phyloP scores from a whole-genome alignment of 2,797 vertebrate species.

The Trachops cirrhosus region DNA sequence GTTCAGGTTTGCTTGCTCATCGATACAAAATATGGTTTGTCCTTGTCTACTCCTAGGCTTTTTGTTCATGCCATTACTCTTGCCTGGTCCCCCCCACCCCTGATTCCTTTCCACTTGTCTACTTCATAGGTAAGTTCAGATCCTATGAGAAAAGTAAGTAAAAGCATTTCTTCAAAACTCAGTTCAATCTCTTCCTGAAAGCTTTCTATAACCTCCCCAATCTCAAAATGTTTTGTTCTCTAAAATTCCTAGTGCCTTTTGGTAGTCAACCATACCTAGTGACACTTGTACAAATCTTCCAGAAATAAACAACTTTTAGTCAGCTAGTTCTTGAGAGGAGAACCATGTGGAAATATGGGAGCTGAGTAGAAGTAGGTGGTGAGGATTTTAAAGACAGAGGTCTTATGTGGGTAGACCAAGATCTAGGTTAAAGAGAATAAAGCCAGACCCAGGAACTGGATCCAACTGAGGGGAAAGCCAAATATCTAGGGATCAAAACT shows the following conservation, averaged over 20 bases:
- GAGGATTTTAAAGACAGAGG: not conserved
- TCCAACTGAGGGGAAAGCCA: not conserved
- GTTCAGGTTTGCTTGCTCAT: not conserved
- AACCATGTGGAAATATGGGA: not conserved
- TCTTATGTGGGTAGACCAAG: not conserved
- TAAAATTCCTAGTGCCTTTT: not conserved
- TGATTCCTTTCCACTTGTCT: not conserved
- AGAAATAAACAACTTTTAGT: conserved; percentile 36
- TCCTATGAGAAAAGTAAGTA: not conserved
- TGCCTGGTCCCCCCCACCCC: not conserved
- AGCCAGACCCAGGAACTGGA: not conserved
- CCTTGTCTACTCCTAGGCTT: not conserved
- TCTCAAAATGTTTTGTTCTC: not conserved
- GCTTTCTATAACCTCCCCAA: not conserved
- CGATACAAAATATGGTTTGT: not conserved
- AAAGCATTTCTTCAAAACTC: conserved; percentile 8
- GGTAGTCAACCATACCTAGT: not conserved
- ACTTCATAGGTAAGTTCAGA: not conserved
- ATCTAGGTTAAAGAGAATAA: not conserved
- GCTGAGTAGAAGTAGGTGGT: not conserved
- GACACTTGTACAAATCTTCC: not conserved
- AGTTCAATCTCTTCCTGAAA: not conserved
- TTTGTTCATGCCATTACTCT: not conserved
- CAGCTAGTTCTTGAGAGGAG: not conserved
- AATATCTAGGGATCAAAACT: not conserved